Percentiles rank a stretch among this genome's conserved stretches.
Evolutionary conservation across 2,113 vertebrate species (phyloP).

Genomic region (Notechis scutatus): DNA sequence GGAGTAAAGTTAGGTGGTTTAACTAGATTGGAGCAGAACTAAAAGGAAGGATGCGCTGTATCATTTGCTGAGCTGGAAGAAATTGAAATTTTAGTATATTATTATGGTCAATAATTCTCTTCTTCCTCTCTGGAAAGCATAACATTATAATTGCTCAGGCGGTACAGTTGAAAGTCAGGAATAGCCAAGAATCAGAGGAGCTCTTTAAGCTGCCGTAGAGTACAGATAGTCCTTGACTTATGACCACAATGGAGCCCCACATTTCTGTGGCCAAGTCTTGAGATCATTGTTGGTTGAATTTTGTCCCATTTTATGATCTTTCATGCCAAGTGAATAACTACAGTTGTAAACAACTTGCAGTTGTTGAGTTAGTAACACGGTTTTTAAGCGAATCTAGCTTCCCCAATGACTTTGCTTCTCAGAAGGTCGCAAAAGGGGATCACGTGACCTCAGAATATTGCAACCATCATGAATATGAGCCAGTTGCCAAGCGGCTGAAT

Average conservation of each 20-base stretch:
- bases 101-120: neutral
- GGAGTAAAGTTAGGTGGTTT: neutral
- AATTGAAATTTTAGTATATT: neutral
- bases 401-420: no score
- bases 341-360: neutral
- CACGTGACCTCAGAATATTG: no score
- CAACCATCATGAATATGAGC: neutral
- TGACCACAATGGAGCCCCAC: neutral
- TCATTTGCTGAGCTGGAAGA: neutral
- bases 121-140: neutral
- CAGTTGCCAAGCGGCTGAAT: neutral
- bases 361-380: neutral
- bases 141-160: neutral
- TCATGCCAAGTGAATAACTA: neutral
- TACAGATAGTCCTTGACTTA: neutral
- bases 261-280: neutral
- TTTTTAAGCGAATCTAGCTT: no score
- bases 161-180: neutral
- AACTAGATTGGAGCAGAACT: neutral
- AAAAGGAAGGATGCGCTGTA: neutral
- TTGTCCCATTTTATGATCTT: neutral
- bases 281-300: neutral
- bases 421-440: no score
- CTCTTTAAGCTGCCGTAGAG: neutral
- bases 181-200: neutral